Percentiles rank a stretch among this genome's conserved stretches.
phyloP scores from a whole-genome alignment of 1,140 invertebrate genomes.

The Drosophila ananassae region DNA sequence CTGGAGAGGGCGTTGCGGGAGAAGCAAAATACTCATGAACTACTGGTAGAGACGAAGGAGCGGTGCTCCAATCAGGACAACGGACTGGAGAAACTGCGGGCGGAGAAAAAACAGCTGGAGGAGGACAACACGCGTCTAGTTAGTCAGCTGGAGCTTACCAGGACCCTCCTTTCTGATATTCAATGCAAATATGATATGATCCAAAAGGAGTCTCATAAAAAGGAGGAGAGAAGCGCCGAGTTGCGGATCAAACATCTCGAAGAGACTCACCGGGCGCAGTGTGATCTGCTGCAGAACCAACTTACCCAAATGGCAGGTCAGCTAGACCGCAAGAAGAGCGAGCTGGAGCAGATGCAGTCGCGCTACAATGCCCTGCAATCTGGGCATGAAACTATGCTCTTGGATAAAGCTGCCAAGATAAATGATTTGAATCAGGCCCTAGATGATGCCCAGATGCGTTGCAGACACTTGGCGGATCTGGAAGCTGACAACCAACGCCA shows the following conservation, averaged over 20 bases:
- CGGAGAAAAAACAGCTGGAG: constrained; percentile 69
- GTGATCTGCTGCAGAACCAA: constrained; percentile 71
- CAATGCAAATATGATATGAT: constrained; percentile 78
- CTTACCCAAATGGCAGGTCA: constrained; percentile 59
- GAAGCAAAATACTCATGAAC: constrained; percentile 85
- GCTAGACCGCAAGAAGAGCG: constrained; percentile 84
- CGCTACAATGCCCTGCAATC: constrained; percentile 85
- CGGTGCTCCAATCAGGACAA: constrained; percentile 76
- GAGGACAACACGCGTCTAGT: constrained; percentile 62
- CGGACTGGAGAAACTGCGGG: constrained; percentile 63
- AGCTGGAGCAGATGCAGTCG: constrained; percentile 85
- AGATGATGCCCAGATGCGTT: constrained; percentile 84
- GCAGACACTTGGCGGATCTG: constrained; percentile 54
- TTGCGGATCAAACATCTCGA: constrained; percentile 65
- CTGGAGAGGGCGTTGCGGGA: constrained; percentile 85
- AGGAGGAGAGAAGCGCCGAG: constrained; percentile 65
- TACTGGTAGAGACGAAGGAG: constrained; percentile 84
- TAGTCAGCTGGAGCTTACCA: constrained; percentile 67
- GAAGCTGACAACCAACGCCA: constrained; percentile 56
- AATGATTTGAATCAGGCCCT: constrained; percentile 85
- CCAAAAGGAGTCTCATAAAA: constrained; percentile 57
- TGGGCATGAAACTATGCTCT: constrained; percentile 85
- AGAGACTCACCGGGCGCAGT: constrained; percentile 70
- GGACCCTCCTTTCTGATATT: constrained; percentile 60
- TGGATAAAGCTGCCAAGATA: constrained; percentile 85